A percentile compares a stretch with the other conserved stretches of the same genome.
phyloP scores from a whole-genome alignment of 1,140 invertebrate species.

The Sarcophaga bullata region DNA sequence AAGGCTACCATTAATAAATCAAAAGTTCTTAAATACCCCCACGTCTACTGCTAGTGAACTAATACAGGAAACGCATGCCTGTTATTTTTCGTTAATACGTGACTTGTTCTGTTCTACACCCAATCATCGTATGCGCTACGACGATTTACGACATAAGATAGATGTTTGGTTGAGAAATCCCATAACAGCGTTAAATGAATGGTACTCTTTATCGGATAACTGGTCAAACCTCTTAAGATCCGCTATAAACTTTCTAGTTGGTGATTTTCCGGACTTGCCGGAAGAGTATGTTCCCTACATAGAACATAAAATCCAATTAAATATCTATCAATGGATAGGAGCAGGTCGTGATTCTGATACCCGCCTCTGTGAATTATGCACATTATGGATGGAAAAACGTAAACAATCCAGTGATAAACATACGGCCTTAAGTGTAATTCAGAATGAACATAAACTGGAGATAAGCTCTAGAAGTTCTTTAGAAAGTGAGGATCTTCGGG shows the following conservation, averaged over 20 bases:
- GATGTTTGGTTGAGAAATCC: slow-evolving; percentile 83
- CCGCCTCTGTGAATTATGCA: slow-evolving; percentile 78
- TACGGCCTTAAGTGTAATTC: not conserved
- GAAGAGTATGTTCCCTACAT: slow-evolving; percentile 93
- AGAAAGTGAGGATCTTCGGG: slow-evolving; percentile 33
- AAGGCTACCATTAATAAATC: not conserved
- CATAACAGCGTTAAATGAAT: slow-evolving; percentile 84
- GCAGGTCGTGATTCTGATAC: slow-evolving; percentile 91
- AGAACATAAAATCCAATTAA: slow-evolving; percentile 80
- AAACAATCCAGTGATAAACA: not conserved
- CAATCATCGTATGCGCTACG: slow-evolving; percentile 80
- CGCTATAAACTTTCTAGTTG: slow-evolving; percentile 87
- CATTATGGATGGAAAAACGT: slow-evolving; percentile 74
- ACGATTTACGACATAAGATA: slow-evolving; percentile 80
- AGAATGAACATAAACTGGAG: slow-evolving; percentile 8
- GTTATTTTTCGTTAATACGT: slow-evolving; percentile 83
- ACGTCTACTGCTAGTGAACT: slow-evolving; percentile 47
- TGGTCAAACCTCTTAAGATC: slow-evolving; percentile 83
- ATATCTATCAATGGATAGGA: slow-evolving; percentile 93
- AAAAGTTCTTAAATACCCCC: not conserved
- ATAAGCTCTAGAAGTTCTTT: not conserved
- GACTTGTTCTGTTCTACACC: slow-evolving; percentile 85
- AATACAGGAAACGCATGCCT: slow-evolving; percentile 81
- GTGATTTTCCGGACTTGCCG: slow-evolving; percentile 83
- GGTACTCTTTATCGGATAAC: slow-evolving; percentile 76